These are phyloP conservation scores for Nestor notabilis DNA, from an alignment of 2,113 vertebrate species.

Conservation along the genomic window DNA sequence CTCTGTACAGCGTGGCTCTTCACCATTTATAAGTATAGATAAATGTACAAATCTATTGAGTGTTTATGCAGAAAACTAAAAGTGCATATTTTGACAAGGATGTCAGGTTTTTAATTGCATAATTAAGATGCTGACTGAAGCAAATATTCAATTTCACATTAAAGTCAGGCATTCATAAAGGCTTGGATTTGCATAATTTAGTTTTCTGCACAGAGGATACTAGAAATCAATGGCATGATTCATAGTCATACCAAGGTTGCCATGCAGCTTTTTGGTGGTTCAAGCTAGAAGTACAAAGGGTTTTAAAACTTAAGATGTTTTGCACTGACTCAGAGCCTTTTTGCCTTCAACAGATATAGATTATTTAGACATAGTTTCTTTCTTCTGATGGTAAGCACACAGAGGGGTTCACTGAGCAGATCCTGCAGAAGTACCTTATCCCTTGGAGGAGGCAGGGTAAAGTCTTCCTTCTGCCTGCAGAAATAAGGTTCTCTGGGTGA, in stretches of 20 bases:
- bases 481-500: neutral
- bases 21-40: neutral
- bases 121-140: conserved; percentile 80
- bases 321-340: neutral
- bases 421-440: neutral
- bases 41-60: conserved; percentile 20
- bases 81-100: conserved; percentile 47
- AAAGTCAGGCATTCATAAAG: conserved; percentile 71
- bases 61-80: conserved; percentile 44
- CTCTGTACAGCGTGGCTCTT: neutral
- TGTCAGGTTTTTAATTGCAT: conserved; percentile 71
- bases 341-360: conserved; percentile 8
- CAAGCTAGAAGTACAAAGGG: conserved; percentile 36
- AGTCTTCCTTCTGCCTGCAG: neutral
- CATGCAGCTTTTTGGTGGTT: conserved; percentile 69
- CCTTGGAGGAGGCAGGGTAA: neutral
- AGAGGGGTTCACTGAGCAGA: neutral
- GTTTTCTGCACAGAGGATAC: conserved; percentile 87
- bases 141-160: conserved; percentile 72
- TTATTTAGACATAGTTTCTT: conserved; percentile 19
- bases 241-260: conserved; percentile 78
- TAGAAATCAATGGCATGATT: conserved; percentile 90
- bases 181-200: conserved; percentile 85
- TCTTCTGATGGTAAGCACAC: neutral
- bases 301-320: conserved; percentile 57